Percentiles rank a stretch among this genome's conserved stretches.
Evolutionary conservation across 1,140 invertebrate species (phyloP).

Genomic region (Drosophila rufa): DNA sequence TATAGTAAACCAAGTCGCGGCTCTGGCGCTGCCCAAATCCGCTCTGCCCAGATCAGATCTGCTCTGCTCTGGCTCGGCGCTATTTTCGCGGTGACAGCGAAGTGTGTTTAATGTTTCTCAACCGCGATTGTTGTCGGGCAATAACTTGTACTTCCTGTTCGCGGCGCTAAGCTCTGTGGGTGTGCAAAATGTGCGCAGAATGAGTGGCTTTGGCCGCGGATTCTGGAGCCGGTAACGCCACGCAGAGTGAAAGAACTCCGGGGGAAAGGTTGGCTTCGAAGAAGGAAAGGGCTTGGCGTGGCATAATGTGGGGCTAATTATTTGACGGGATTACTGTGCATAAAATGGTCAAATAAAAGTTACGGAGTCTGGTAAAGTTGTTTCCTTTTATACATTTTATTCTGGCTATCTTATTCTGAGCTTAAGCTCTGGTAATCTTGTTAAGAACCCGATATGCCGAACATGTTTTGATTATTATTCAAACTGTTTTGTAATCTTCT

Average conservation of each 20-base stretch:
- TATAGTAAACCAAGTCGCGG: slow-evolving; percentile 64
- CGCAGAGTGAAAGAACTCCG: slow-evolving; percentile 50
- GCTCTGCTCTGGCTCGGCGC: slow-evolving; percentile 22
- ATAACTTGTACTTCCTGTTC: slow-evolving; percentile 75
- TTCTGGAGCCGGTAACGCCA: slow-evolving; percentile 31
- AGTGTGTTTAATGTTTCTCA: slow-evolving; percentile 55
- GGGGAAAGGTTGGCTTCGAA: slow-evolving; percentile 25
- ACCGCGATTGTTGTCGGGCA: slow-evolving; percentile 60
- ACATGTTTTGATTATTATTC: slow-evolving; percentile 10
- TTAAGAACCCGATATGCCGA: neutral
- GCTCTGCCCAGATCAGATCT: slow-evolving; percentile 33
- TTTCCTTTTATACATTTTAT: neutral
- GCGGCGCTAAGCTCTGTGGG: slow-evolving; percentile 71
- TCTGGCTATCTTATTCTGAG: neutral
- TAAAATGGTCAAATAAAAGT: slow-evolving; percentile 1
- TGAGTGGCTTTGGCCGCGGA: slow-evolving; percentile 25
- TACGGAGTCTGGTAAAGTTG: too few species aligned
- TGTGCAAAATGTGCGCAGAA: slow-evolving; percentile 44
- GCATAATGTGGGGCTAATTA: slow-evolving; percentile 21
- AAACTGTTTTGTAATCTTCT: slow-evolving; percentile 19
- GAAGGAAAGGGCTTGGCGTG: slow-evolving; percentile 25
- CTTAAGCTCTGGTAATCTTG: slow-evolving; percentile 22
- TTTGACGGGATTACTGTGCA: slow-evolving; percentile 7
- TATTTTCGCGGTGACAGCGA: slow-evolving; percentile 73
- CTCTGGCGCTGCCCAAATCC: slow-evolving; percentile 31